Conservation (phyloP, 2,113 vertebrate species). For the Ctenodactylus gundi region DNA sequence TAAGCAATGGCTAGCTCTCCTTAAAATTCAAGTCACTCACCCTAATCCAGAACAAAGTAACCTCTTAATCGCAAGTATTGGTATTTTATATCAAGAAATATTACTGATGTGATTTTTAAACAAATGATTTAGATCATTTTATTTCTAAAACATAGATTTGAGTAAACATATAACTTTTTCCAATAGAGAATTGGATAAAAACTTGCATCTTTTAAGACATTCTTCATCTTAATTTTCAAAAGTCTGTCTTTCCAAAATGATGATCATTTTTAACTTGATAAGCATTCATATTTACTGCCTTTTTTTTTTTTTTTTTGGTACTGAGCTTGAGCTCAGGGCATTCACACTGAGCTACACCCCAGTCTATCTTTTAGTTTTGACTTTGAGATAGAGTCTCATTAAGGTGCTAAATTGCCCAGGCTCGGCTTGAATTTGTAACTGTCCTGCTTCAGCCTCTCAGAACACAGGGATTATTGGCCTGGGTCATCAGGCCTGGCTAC, state of each 20-base stretch:
- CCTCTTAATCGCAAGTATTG: not conserved
- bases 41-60: not conserved
- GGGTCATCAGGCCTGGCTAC: no score
- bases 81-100: not conserved
- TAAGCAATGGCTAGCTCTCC: not conserved
- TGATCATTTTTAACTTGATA: conserved; percentile 42
- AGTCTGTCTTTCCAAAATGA: conserved; percentile 35
- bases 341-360: no score
- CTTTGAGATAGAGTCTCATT: no score
- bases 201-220: not conserved
- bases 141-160: conserved; percentile 9
- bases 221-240: not conserved
- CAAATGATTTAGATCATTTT: conserved; percentile 28
- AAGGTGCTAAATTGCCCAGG: no score
- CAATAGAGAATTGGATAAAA: not conserved
- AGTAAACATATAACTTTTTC: not conserved
- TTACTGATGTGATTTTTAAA: not conserved
- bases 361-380: no score
- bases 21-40: not conserved
- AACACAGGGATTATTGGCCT: no score
- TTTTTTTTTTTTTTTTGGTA: no score
- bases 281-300: conserved; percentile 54
- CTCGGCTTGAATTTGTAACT: no score
- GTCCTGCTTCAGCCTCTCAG: no score
- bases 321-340: no score